Evolutionary conservation across 2,113 vertebrate genomes (phyloP), one percentile per base, ranked within the genome.

Genomic region (Callionymus lyra): DNA sequence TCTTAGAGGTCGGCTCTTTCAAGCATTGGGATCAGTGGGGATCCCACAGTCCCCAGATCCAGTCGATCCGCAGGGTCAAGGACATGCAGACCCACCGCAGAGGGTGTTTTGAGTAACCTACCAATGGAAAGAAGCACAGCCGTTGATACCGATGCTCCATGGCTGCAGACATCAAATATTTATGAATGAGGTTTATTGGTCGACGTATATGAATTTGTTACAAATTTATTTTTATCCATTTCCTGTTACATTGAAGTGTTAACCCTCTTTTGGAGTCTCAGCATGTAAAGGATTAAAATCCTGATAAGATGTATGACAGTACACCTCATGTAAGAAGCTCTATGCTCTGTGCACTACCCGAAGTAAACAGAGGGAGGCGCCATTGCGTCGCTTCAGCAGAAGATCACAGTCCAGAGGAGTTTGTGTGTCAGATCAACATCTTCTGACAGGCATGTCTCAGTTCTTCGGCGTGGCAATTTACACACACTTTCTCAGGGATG

Each of bases 11-110:
- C 59, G 85, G 87, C 4, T 44, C 81, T 32, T 88, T 47, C 68
- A 89, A 87, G 61, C 86, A 88, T 68, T 90, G 86, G 85, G 89
- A 88, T 3, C 84, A 89, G n/a, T 90, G 87, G 87, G 87, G 87
- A 9, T 82, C 84, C 50, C 66, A 76, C 44, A 80, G 85, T 14
- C 84, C 87, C 50, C 84, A 88, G 77, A 86, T 90, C 65, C 88
- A 90, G 75, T 88, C 88, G 59, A 82, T 89, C 18, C 84, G 88
- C 43, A 75, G 87, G 47, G 86, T 90, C 56, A 84, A 80, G 36
- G 88, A 89, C 70, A 88, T 89, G 87, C 87, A 88, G 70, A 86
- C 79, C 9, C 82, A 87, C 55, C 84, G 73, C 46, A 75, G 84
- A 38, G 86, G 85, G 41, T 85, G 82, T 68, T 89, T 90, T 5